Conservation (phyloP, 2,113 vertebrate species). For the Microcebus murinus region DNA sequence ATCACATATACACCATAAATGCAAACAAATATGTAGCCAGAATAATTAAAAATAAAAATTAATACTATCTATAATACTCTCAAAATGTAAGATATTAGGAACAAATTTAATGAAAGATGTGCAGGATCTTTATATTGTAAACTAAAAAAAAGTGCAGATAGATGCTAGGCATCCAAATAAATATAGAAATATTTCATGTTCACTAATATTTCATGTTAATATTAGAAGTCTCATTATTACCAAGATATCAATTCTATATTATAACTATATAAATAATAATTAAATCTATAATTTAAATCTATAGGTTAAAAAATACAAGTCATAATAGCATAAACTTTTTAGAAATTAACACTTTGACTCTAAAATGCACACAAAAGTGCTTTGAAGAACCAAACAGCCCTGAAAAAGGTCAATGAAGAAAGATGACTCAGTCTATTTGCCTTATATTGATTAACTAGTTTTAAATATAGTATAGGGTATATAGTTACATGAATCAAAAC, state of each 20-base stretch:
- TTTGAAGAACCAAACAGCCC: neutral
- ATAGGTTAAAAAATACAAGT: neutral
- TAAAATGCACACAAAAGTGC: neutral
- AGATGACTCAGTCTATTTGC: neutral
- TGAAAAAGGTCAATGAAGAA: neutral
- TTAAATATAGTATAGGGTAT: neutral
- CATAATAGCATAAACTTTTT: neutral
- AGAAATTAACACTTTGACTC: neutral
- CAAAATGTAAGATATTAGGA: neutral
- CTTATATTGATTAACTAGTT: neutral
- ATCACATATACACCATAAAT: too few species aligned
- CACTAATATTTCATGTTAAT: too few species aligned
- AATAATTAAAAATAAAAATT: too few species aligned
- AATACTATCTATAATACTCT: neutral
- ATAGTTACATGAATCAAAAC: neutral
- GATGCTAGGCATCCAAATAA: neutral
- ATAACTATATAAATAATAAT: too few species aligned
- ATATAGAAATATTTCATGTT: neutral
- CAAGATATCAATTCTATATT: neutral
- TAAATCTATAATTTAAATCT: neutral
- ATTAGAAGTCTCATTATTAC: neutral
- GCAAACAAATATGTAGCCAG: too few species aligned
- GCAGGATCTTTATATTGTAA: neutral
- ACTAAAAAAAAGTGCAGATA: neutral
- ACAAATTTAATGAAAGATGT: neutral